Evolutionary conservation across 2,113 vertebrate species (phyloP), one percentile per base, ranked within the genome.

Genomic region (Eclectus roratus): DNA sequence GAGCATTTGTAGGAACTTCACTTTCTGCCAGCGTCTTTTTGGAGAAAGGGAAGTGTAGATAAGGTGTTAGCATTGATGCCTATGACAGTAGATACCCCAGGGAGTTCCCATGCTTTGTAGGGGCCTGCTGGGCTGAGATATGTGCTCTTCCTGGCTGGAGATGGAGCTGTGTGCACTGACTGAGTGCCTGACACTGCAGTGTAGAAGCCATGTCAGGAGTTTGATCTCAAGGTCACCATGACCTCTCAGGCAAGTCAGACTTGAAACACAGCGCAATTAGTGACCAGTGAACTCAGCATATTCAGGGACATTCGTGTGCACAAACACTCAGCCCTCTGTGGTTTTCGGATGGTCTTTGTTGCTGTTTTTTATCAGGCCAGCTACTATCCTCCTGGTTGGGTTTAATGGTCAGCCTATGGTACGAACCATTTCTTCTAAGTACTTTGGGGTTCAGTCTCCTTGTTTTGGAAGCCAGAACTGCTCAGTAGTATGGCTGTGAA

Each of bases 161-260:
- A 88, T 28, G 33, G 37, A 21, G 23, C 28, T 39, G 8, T 9
- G 19, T 64, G 49, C 6, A 23, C 13, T 0, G 2, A 14, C 44
- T 19, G 10, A 46, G 11, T 11, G 17, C 46, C 37, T 0, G 2
- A 56, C 10, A 2, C 39, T 18, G 11, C 17, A 12, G 46, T 47
- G 29, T 10, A 20, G 14, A 53, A 47, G 41, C 15, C 12, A 8
- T 6, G 5, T 41, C 0, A 1, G n/a, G 29, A 31, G 12, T 14
- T 72, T 31, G 17, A 47, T 17, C 50, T 82, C 1, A 1, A 81
- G 55, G 49, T 56, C 35, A 35, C 5, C 9, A 17, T 28, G 11
- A 17, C 17, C n/a, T 68, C 55, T 63, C 20, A 23, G 41, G 46
- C n/a, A 29, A 25, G 13, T 74, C 35, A 50, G 39, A 27, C 35